Conservation (phyloP, 2,113 vertebrate genomes). For the Lathamus discolor region DNA sequence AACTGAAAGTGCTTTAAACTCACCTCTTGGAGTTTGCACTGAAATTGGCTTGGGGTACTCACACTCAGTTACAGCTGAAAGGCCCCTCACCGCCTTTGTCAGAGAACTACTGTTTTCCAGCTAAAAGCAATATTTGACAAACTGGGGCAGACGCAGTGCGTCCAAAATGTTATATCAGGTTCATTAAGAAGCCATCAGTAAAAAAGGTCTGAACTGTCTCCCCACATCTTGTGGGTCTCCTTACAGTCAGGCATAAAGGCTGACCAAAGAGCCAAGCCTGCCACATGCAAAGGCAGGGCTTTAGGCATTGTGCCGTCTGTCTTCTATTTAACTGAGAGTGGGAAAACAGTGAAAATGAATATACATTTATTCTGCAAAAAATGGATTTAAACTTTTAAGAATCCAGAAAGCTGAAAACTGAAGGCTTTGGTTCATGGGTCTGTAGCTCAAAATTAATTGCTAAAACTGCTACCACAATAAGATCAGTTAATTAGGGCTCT, state of each 20-base stretch:
- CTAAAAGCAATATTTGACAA: background rate
- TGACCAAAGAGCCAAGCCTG: background rate
- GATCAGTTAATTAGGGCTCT: constrained; percentile 54
- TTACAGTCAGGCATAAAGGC: background rate
- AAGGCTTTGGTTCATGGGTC: constrained; percentile 2
- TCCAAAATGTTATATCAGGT: background rate
- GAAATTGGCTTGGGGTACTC: background rate
- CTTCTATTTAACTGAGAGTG: background rate
- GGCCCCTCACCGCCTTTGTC: background rate
- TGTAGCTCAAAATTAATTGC: constrained; percentile 64
- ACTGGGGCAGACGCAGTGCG: accelerated
- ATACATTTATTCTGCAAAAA: constrained; percentile 51
- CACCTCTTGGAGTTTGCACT: background rate
- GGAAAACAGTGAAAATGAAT: background rate
- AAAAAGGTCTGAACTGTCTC: background rate
- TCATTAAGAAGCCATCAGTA: background rate
- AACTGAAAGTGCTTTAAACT: background rate
- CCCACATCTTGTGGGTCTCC: background rate
- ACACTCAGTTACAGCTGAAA: background rate
- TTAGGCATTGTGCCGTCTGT: background rate
- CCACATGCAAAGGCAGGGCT: background rate
- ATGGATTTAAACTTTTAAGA: constrained; percentile 51
- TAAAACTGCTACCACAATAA: constrained; percentile 56
- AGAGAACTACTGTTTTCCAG: background rate
- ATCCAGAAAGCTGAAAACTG: constrained; percentile 42